Evolutionary conservation across 2,888 invertebrate species (phyloP), one percentile per base, ranked within the genome.

Genomic region (Macaria notata): DNA sequence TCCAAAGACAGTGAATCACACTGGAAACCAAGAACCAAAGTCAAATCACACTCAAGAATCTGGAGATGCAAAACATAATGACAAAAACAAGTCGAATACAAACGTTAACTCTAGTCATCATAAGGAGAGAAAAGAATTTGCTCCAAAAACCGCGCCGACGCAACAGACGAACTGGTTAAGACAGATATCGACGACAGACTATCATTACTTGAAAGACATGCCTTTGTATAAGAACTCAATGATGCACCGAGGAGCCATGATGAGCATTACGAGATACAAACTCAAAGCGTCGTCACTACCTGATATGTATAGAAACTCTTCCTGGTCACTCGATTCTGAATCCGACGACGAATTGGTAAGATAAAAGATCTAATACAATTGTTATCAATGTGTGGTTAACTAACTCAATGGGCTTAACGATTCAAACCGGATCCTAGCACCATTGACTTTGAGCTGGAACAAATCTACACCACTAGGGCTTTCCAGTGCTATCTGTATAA

Each of bases 241-340:
- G 65, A 95, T 96, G 92, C 96, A 97, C 81, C 93, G 97, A 46
- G 96, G 96, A 7, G 97, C 97, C 8, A 95, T 97, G 92, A 86
- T 97, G 72, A 96, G 95, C 75, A 94, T 96, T 55, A 94, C 95
- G 62, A 94, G 96, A 61, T 97, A 97, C 81, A 93, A 94, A 54
- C 86, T 97, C 43, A 92, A 95, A 60, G 96, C 97, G 1, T 96
- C 95, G 1, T 98, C 98, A 50, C 95, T 98, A 75, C 98, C 98
- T 0, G 95, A 98, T 81, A 97, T 98, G 73, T 97, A 95, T 73
- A 93, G 94, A 61, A 96, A 96, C 76, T 97, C 96, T 3, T 95
- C 95, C 93, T 95, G 95, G 72, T 96, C 96, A 0, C 88, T 97
- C 50, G 79, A 78, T 42, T 85, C 88, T 0, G 80, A 80, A 52